A percentile compares a stretch with the other conserved stretches of the same genome.
These are phyloP conservation scores for Antheraea pernyi DNA, from an alignment of 1,140 invertebrate species.

Conservation along the genomic window DNA sequence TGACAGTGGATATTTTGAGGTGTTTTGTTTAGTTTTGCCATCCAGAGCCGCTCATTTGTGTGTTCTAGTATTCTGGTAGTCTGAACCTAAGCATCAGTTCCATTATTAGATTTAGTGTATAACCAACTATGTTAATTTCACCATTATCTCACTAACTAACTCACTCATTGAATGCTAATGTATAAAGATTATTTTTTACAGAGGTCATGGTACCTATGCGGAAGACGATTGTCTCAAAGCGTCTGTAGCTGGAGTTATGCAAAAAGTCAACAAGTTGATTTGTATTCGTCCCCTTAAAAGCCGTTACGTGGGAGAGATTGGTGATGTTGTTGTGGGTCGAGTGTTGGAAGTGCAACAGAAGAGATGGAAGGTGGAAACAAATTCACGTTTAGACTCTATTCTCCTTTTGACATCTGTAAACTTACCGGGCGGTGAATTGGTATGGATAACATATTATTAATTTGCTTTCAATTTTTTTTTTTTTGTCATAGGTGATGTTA, in stretches of 20 bases:
- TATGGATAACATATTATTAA: slow-evolving; percentile 61
- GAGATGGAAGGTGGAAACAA: slow-evolving; percentile 97
- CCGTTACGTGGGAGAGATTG: slow-evolving; percentile 95
- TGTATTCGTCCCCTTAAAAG: slow-evolving; percentile 94
- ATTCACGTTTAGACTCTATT: slow-evolving; percentile 93
- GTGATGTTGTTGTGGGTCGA: slow-evolving; percentile 97
- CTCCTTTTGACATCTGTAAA: slow-evolving; percentile 96
- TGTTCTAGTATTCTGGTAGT: too few species aligned
- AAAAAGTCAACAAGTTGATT: slow-evolving; percentile 97
- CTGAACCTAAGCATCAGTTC: too few species aligned
- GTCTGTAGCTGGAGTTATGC: slow-evolving; percentile 95
- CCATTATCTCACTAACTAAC: too few species aligned
- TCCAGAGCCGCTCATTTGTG: too few species aligned
- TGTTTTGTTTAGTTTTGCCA: too few species aligned
- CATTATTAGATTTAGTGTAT: too few species aligned
- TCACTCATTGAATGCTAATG: too few species aligned
- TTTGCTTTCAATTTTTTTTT: too few species aligned
- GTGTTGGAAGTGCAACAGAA: slow-evolving; percentile 95
- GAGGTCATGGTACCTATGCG: slow-evolving; percentile 98
- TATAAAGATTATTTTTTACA: slow-evolving; percentile 71
- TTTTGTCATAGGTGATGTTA: too few species aligned
- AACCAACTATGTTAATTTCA: too few species aligned
- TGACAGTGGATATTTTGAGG: too few species aligned
- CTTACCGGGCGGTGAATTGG: slow-evolving; percentile 97
- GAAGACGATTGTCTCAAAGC: slow-evolving; percentile 90